Evolutionary conservation across 92 coral and sea anemone genomes (phyloP), one percentile per base, ranked within the genome.

Genomic region (Anthopleura xanthogrammica): DNA sequence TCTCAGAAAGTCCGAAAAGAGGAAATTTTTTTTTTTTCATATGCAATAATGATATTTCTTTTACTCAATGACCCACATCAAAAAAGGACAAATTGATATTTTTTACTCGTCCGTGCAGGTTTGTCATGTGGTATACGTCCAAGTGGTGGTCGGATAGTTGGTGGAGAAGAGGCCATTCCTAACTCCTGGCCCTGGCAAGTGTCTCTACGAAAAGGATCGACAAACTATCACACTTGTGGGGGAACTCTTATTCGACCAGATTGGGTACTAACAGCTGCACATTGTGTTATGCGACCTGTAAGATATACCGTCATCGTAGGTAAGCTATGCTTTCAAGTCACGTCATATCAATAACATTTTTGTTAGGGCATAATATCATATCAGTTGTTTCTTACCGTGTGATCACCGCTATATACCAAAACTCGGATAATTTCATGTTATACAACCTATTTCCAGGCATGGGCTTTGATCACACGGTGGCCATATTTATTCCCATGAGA

Each of bases 121-220:
- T 58, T 76, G 80, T 85, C 84, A 40, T 92, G 96, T 81, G 96
- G 96, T 5, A 84, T 66, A 72, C 93, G 91, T 55, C 92, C 90
- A 2, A 39, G 56, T 68, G 81, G 83, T 76, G 79, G 92, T 5
- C 96, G 96, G 23, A 90, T 92, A 14, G 92, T 92, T 13, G 91
- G 91, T 24, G 96, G 96, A 13, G 68, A 88, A n/a, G 86, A 92
- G 16, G 96, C 96, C 36, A 66, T 80, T 23, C 90, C 96, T 0
- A 80, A 92, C 72, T 80, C 96, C 29, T 92, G 96, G 96, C 96
- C 94, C 57, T 92, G 96, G 96, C 93, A 83, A 54, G 85, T 89
- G 22, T 90, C 96, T 54, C 87, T 92, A 19, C 96, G 96, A 11
- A 83, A 85, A 7, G 92, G 96, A 40, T 57, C 73, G 1, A 77